Evolutionary conservation across 1,140 invertebrate genomes (phyloP), one percentile per base, ranked within the genome.

Genomic region (Scaptomyza hsui): DNA sequence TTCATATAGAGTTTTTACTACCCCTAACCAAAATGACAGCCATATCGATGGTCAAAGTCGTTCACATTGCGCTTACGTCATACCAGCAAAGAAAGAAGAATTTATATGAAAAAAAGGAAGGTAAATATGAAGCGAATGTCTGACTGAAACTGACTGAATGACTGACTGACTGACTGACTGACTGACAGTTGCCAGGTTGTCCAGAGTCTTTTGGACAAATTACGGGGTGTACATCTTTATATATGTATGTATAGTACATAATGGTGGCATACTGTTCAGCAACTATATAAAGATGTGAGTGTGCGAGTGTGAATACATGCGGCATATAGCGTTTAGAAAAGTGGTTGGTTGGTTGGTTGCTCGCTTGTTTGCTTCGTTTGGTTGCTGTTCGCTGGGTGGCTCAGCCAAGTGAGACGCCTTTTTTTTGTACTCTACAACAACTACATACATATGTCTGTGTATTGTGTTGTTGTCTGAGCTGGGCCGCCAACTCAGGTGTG

Each of bases 401-500:
- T 75, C 81, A 85, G 81, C 80, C 80, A 80, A 74, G 80, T 83
- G 80, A 83, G 81, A 86, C 80, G 80, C 80, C 62, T 85, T 83
- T 76, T 67, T 83, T 80, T 45, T 67, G 75, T 73, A 29, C 26
- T 29, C 26, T 29, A 29, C 26, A 29, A 29, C 45, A 53, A 26
- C 24, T 55, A 21, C 15, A 41, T 52, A 62, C 15, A n/a, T 12
- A 24, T 51, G 44, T 41, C 6, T 32, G 18, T 41, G n/a, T 37
- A 21, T 37, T 35, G 37, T 55, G 35, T 41, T 68, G 67, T 63
- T 72, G 72, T 75, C 80, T 79, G 79, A 61, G 48, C 57, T 60
- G 72, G 29, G 32, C 53, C 73, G 85, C 75, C 69, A 85, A 89
- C 83, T 89, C 83, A 89, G 83, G 83, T 89, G 83, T 89, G 83